Conservation (phyloP, 2,797 vertebrate species). For the Danio jaintianensis region DNA sequence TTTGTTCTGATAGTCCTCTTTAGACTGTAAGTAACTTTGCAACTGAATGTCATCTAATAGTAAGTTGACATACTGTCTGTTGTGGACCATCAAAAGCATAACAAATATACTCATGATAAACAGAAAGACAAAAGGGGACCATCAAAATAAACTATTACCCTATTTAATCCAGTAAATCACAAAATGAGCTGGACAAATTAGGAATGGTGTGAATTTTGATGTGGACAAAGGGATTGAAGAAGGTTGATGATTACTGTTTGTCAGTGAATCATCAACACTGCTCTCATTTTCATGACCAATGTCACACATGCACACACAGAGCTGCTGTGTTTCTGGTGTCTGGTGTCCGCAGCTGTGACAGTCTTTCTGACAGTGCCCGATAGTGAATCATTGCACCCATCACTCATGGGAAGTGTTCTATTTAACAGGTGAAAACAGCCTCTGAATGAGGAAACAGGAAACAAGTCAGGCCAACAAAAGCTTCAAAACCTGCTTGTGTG, state of each 20-base stretch:
- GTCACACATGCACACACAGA: slow-evolving; percentile 20
- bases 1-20: too few relatives aligned
- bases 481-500: slow-evolving; percentile 60
- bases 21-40: too few relatives aligned
- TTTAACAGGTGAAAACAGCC: slow-evolving; percentile 59
- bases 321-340: not conserved
- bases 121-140: too few relatives aligned
- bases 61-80: too few relatives aligned
- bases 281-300: slow-evolving; percentile 18
- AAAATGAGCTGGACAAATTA: too few relatives aligned
- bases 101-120: too few relatives aligned
- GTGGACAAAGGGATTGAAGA: not conserved
- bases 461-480: slow-evolving; percentile 54
- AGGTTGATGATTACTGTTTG: not conserved
- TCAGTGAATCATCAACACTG: slow-evolving; percentile 10
- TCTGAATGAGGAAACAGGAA: slow-evolving; percentile 57
- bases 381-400: slow-evolving; percentile 39
- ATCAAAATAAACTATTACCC: too few relatives aligned
- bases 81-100: too few relatives aligned
- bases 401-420: slow-evolving; percentile 40
- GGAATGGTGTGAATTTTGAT: not conserved
- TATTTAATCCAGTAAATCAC: not conserved
- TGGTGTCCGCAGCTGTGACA: slow-evolving; percentile 33
- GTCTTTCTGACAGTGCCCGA: slow-evolving; percentile 13
- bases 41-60: too few relatives aligned